Base-by-base conservation (phyloP, 1,140 invertebrate genomes). In the Cherax quadricarinatus region DNA sequence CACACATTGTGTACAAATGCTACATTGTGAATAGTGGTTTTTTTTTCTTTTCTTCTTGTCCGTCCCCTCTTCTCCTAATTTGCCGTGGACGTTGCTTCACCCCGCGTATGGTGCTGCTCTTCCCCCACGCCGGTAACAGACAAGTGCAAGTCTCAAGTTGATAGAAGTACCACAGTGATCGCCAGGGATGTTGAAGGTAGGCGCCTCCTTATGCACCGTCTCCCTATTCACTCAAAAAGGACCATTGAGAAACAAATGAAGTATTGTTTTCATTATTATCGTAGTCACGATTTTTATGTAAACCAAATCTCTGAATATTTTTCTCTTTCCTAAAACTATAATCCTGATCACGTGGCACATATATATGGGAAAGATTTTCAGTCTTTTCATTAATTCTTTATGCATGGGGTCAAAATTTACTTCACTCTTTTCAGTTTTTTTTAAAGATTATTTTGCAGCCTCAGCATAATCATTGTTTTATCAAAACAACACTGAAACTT, bases 171-270 rank as follows among this genome's bases (percentile, higher is more conserved):
- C 95, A 98, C 98, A 95, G 98, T 98, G 95, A 98, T 98, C 96
- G 98, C 97, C 95, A 98, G 98, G 97, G 98, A 98, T 95, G 97
- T 97, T 94, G 97, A 98, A 97, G 98, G 97, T 96, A 97, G 97
- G 94, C 94, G 75, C 89, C 82, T 86, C 75, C 78, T 86, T 86
- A 85, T 85, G 81, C 89, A 80, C 89, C 89, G 66, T 86, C 83
- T 86, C 89, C 87, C 83, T 86, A 60, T 86, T 91, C 73, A 86
- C 66, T 91, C 73, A 86, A 86, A 75, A 79, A 80, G 62, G 60
- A n/a, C 85, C 30, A 79, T 81, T 89, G 75, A 91, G 75, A 80
- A 57, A 80, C 60, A 86, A 75, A 30, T 91, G 18, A 80, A 80
- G 41, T 78, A 60, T 81, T 70, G 30, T 41, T 91, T 51, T 81